phyloP scores from a whole-genome alignment of 2,797 vertebrate genomes.

The Falco berigora region DNA sequence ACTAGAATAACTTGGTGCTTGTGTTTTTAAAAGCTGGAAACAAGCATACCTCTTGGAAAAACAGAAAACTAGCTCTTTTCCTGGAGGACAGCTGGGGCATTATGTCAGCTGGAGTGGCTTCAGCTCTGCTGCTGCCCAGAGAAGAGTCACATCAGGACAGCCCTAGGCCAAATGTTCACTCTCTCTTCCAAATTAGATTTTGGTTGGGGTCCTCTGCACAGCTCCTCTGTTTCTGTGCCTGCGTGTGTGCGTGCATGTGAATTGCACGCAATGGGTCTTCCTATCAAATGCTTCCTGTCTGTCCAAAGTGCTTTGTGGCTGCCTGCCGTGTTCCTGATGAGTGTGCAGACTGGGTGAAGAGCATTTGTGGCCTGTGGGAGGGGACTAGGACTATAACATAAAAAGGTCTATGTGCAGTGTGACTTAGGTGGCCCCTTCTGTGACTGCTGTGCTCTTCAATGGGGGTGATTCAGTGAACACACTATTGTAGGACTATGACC shows the following conservation, averaged over 20 bases:
- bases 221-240: background rate
- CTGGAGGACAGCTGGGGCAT: background rate
- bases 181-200: background rate
- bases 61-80: background rate
- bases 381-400: background rate
- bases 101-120: background rate
- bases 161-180: background rate
- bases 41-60: background rate
- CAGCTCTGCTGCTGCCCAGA: background rate
- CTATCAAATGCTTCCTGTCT: background rate
- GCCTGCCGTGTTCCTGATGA: rapidly evolving
- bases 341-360: background rate
- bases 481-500: background rate
- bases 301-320: rapidly evolving
- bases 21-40: background rate
- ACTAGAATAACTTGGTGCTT: background rate
- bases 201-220: background rate
- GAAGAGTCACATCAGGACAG: background rate
- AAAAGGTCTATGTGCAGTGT: background rate
- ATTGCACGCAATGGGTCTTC: rapidly evolving
- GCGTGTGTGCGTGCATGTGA: rapidly evolving
- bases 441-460: background rate
- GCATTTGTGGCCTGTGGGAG: background rate
- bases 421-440: background rate
- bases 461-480: background rate